Base-by-base conservation (phyloP, 2,797 vertebrate species). In the Rallus crepitans region DNA sequence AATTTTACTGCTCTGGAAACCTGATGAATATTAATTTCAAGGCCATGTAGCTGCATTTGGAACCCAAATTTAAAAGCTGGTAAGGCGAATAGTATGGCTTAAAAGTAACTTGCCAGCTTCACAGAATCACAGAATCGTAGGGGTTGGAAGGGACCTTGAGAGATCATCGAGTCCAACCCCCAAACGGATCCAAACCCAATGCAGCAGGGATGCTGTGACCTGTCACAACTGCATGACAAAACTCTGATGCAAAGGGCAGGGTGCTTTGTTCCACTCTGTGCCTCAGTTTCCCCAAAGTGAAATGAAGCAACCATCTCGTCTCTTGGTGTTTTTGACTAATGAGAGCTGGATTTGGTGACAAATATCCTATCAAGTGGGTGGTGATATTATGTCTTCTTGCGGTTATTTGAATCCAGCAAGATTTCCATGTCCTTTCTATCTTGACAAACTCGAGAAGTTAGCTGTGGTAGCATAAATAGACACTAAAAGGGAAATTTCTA, bases 241-340 rank as follows among this genome's bases (percentile, higher is more conserved):
- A n/a, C 65, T 21, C 65, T 40, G 53, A 28, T 48, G 53, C 2
- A 2, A 33, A 31, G 13, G 21, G 33, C 25, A n/a, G 48, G 25
- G 12, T 1, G 4, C 55, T 27, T 64, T 1, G 2, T 65, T 47
- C 59, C 0, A 0, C 24, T 24, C 47, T 4, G 1, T 77, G 47
- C 53, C 59, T 86, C 55, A 57, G 37, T 82, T 78, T 68, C n/a
- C 27, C n/a, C 16, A 33, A 35, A 14, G 39, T 21, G 55, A 77
- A 77, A 39, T 31, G 55, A 50, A 25, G 15, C n/a, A 33, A 37
- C 7, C 5, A 1, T 66, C 18, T 71, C 71, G 6, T 30, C 48
- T 81, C 48, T 30, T 12, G 11, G 48, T 8, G 21, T 18, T 60
- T 86, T 50, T 52, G 57, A 31, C 16, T 30, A 40, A 28, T 0